Conservation (phyloP, 2,888 invertebrate genomes). For the Vanessa cardui region DNA sequence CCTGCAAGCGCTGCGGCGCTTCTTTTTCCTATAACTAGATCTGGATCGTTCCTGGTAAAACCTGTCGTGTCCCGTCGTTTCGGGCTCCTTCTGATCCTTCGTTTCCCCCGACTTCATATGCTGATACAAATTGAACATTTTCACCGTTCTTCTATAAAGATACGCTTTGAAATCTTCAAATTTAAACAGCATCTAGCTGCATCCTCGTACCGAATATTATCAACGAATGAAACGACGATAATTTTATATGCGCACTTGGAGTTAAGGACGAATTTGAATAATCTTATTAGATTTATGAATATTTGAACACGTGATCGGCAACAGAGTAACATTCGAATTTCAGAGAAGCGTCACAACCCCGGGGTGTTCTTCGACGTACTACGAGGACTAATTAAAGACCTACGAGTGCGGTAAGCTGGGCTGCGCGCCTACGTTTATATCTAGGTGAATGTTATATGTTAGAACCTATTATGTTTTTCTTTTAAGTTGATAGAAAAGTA, state of each 20-base stretch:
- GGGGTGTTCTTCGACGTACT: constrained; percentile 54
- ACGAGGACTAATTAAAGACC: constrained; percentile 73
- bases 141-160: constrained; percentile 41
- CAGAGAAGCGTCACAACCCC: constrained; percentile 45
- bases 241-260: constrained; percentile 1
- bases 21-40: constrained; percentile 78
- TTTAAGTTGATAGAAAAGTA: neutral
- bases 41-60: constrained; percentile 87
- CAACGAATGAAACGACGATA: constrained; percentile 7
- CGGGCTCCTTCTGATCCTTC: constrained; percentile 78
- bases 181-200: constrained; percentile 24
- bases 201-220: constrained; percentile 4
- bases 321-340: constrained; percentile 25
- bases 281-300: constrained; percentile 26
- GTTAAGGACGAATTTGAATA: constrained; percentile 21
- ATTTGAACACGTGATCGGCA: constrained; percentile 9
- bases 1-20: constrained; percentile 83
- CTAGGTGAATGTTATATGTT: constrained; percentile 7
- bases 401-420: constrained; percentile 50
- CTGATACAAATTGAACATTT: constrained; percentile 91
- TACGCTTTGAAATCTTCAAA: constrained; percentile 21
- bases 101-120: constrained; percentile 84
- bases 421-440: constrained; percentile 23
- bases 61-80: constrained; percentile 91
- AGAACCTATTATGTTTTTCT: neutral